A percentile compares a stretch with the other conserved stretches of the same genome.
phyloP scores from a whole-genome alignment of 1,140 invertebrate species.

The Pogonus chalceus region DNA sequence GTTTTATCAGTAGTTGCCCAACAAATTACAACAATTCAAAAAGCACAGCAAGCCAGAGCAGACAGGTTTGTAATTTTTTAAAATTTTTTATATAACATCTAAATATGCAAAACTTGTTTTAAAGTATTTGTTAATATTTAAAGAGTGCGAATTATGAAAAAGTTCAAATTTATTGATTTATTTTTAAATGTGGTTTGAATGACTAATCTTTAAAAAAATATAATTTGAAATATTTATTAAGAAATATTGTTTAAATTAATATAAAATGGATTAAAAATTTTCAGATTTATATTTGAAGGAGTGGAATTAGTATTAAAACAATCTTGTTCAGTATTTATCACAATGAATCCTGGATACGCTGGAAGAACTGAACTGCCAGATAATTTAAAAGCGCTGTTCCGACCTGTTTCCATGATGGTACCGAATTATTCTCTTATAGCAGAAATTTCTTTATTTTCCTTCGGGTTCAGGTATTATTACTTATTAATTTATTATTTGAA shows the following conservation, averaged over 20 bases:
- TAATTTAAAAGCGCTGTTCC: constrained; percentile 62
- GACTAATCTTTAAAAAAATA: too few species aligned
- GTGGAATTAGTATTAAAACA: constrained; percentile 48
- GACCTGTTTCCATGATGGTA: constrained; percentile 70
- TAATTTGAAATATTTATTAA: too few species aligned
- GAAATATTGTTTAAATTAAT: too few species aligned
- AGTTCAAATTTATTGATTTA: too few species aligned
- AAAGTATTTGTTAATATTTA: too few species aligned
- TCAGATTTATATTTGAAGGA: constrained; percentile 58
- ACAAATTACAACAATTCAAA: constrained; percentile 54
- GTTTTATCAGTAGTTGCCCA: constrained; percentile 50
- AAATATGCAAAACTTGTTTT: neutral
- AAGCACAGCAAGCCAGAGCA: constrained; percentile 38
- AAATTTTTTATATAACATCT: neutral
- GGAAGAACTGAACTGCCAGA: constrained; percentile 63
- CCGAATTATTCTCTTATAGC: constrained; percentile 62
- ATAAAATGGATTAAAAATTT: too few species aligned
- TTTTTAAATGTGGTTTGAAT: too few species aligned
- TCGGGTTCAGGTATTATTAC: constrained; percentile 54
- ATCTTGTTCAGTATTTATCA: constrained; percentile 60
- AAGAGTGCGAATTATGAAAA: too few species aligned
- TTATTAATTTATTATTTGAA: too few species aligned
- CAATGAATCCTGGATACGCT: constrained; percentile 67
- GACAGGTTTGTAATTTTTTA: constrained; percentile 27
- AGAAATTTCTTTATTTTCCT: constrained; percentile 62